phyloP scores from a whole-genome alignment of 2,888 invertebrate species.

The Drosophila longiperda region DNA sequence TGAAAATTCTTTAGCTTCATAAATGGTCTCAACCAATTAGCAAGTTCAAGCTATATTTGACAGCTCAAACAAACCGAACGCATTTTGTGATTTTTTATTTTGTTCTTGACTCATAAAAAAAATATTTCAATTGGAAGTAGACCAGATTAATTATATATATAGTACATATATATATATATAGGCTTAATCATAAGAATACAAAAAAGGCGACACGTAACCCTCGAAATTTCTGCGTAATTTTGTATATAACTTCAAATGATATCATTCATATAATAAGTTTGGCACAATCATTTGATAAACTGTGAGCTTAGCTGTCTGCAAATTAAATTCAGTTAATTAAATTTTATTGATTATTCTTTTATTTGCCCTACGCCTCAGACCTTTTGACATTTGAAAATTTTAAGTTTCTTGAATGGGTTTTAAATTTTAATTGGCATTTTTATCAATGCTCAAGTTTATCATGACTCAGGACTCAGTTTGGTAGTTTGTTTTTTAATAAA shows the following conservation, averaged over 20 bases:
- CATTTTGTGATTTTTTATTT: conserved; percentile 1
- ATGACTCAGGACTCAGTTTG: not conserved
- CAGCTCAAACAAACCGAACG: conserved; percentile 20
- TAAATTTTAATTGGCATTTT: conserved; percentile 1
- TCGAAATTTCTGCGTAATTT: conserved; percentile 14
- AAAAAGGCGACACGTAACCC: conserved; percentile 14
- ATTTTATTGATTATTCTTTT: not conserved
- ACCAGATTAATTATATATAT: conserved; percentile 18
- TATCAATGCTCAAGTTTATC: not conserved
- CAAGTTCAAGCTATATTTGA: conserved; percentile 54
- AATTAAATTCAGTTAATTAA: conserved; percentile 35
- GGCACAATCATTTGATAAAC: conserved; percentile 27
- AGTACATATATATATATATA: not conserved
- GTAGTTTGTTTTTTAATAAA: not conserved
- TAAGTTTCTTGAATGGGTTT: conserved; percentile 8
- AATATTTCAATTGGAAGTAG: conserved; percentile 20
- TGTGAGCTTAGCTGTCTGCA: conserved; percentile 9
- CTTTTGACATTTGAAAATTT: conserved; percentile 23
- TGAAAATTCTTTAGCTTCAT: conserved; percentile 9
- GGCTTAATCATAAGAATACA: conserved; percentile 20
- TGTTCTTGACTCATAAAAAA: not conserved
- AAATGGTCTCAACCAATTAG: conserved; percentile 45
- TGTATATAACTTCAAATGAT: conserved; percentile 32
- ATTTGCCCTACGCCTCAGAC: not conserved
- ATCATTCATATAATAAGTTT: conserved; percentile 34